phyloP scores from a whole-genome alignment of 1,140 invertebrate genomes.

The Gonatopus flavifemur region DNA sequence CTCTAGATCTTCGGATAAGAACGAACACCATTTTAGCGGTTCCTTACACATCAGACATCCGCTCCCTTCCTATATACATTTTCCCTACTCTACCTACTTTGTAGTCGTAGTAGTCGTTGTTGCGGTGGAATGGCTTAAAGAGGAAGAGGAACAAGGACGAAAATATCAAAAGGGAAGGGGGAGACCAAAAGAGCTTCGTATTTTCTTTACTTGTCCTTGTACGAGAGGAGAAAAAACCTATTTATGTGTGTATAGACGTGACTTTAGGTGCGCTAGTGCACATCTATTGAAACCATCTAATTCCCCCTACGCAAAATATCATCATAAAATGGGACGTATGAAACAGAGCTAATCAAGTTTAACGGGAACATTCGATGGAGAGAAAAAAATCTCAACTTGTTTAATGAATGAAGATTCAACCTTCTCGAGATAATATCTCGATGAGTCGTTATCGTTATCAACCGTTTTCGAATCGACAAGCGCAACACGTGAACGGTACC shows the following conservation, averaged over 20 bases:
- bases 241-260: too few relatives aligned
- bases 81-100: background rate
- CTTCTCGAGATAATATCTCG: too few relatives aligned
- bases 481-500: too few relatives aligned
- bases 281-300: slow-evolving; percentile 26
- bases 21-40: slow-evolving; percentile 61
- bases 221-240: slow-evolving; percentile 2
- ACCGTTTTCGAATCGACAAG: too few relatives aligned
- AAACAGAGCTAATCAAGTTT: too few relatives aligned
- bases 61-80: slow-evolving; percentile 31
- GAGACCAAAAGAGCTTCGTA: background rate
- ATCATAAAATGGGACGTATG: too few relatives aligned
- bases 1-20: slow-evolving; percentile 59
- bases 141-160: background rate
- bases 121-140: background rate
- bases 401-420: too few relatives aligned
- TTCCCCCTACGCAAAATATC: slow-evolving; percentile 21
- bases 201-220: too few relatives aligned
- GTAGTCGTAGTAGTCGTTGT: background rate
- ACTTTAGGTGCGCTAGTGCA: slow-evolving; percentile 7
- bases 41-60: slow-evolving; percentile 61
- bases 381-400: too few relatives aligned
- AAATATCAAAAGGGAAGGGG: background rate
- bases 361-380: too few relatives aligned
- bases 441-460: too few relatives aligned